A percentile compares a stretch with the other conserved stretches of the same genome.
phyloP scores from a whole-genome alignment of 1,140 invertebrate species.

The Diachasmimorpha longicaudata region DNA sequence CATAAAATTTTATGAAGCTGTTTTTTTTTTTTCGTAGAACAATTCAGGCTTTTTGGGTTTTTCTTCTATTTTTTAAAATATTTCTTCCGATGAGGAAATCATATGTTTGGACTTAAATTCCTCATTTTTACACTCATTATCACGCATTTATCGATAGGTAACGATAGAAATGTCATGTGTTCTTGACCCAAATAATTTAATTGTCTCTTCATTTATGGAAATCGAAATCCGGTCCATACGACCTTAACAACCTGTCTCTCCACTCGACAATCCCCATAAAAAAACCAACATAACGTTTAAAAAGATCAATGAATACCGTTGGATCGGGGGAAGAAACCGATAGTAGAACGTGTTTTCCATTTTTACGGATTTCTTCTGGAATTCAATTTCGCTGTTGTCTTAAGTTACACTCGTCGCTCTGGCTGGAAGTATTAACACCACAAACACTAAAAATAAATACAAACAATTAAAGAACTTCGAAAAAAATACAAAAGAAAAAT shows the following conservation, averaged over 20 bases:
- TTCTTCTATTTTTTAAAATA: no score
- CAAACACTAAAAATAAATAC: neutral
- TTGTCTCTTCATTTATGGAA: constrained; percentile 1
- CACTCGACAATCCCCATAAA: neutral
- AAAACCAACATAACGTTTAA: neutral
- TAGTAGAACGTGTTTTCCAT: neutral
- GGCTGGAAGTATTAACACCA: neutral
- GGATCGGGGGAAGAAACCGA: neutral
- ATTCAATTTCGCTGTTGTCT: neutral
- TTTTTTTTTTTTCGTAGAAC: no score
- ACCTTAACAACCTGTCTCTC: neutral
- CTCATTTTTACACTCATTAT: no score
- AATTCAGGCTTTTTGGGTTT: no score
- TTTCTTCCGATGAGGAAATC: no score
- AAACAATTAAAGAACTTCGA: neutral
- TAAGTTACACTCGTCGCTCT: neutral
- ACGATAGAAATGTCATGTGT: neutral
- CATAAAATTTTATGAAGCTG: no score
- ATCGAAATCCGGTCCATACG: neutral
- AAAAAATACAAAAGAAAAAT: neutral
- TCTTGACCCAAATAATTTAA: neutral
- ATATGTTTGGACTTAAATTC: no score
- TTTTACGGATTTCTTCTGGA: neutral
- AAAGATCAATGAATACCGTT: neutral
- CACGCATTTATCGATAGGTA: neutral